Evolutionary conservation across 2,888 invertebrate genomes (phyloP).

Genomic region (Electrophaes corylata): DNA sequence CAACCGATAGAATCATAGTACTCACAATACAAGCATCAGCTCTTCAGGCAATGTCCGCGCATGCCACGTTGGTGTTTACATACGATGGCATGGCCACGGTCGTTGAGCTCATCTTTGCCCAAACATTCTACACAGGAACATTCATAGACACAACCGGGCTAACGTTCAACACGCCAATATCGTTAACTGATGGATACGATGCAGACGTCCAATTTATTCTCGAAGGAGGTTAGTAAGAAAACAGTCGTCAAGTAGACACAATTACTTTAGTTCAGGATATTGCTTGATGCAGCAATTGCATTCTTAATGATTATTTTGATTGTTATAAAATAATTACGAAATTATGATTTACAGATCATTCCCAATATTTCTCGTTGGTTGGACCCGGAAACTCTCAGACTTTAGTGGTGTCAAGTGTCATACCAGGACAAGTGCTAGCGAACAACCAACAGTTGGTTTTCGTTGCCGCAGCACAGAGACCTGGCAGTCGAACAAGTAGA

Average conservation of each 20-base stretch:
- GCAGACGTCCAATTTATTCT: constrained; percentile 42
- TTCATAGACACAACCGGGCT: constrained; percentile 37
- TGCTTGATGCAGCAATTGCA: too few relatives aligned
- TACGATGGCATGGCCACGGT: constrained; percentile 10
- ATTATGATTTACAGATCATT: constrained; percentile 23
- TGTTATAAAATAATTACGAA: too few relatives aligned
- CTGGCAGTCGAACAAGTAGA: constrained; percentile 35
- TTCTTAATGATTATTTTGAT: too few relatives aligned
- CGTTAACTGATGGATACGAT: constrained; percentile 41
- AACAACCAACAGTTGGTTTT: constrained; percentile 47
- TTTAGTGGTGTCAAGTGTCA: constrained; percentile 32
- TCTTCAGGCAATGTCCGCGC: constrained; percentile 39
- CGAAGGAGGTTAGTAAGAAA: constrained; percentile 44
- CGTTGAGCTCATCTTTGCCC: constrained; percentile 27
- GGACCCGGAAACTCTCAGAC: constrained; percentile 33
- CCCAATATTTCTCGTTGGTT: constrained; percentile 33
- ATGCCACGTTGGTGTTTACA: constrained; percentile 45
- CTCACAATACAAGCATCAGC: constrained; percentile 46
- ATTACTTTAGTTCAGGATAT: too few relatives aligned
- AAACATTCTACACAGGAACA: constrained; percentile 46
- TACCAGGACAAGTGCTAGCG: constrained; percentile 44
- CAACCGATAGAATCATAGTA: constrained; percentile 41
- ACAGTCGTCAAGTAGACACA: background rate
- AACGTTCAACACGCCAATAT: constrained; percentile 34
- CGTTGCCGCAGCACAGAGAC: constrained; percentile 39